Evolutionary conservation across 2,113 vertebrate genomes (phyloP).

Genomic region (Antennarius striatus): DNA sequence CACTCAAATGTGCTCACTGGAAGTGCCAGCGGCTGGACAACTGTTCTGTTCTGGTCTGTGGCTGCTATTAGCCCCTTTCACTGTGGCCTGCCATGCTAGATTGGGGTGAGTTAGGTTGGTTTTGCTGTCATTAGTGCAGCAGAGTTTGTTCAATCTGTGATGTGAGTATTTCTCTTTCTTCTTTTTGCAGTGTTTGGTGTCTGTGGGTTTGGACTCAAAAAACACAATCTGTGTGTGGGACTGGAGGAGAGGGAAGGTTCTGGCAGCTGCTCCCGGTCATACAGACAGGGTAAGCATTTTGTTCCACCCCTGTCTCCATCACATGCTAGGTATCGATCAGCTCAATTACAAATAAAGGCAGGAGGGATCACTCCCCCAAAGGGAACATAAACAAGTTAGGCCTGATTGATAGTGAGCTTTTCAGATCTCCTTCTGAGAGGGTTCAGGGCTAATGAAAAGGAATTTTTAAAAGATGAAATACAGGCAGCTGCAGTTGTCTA

Average conservation of each 20-base stretch:
- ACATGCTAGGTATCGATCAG: conserved; percentile 50
- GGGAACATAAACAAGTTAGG: conserved; percentile 63
- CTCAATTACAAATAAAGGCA: conserved; percentile 47
- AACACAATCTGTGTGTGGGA: conserved; percentile 99
- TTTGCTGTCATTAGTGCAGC: conserved; percentile 43
- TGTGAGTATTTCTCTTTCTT: conserved; percentile 31
- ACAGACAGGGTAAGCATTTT: conserved; percentile 90
- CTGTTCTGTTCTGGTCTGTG: conserved; percentile 64
- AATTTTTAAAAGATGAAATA: conserved; percentile 66
- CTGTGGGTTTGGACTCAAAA: conserved; percentile 97
- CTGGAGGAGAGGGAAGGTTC: conserved; percentile 94
- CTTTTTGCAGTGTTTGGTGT: conserved; percentile 91
- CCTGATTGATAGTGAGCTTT: conserved; percentile 63
- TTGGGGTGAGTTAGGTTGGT: conserved; percentile 32
- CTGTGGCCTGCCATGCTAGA: conserved; percentile 35
- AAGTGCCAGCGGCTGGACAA: conserved; percentile 70
- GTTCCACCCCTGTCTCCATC: conserved; percentile 24
- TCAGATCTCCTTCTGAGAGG: conserved; percentile 39
- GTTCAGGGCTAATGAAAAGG: conserved; percentile 59
- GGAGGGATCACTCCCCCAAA: conserved; percentile 34
- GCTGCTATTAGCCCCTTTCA: conserved; percentile 58
- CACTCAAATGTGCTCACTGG: conserved; percentile 62
- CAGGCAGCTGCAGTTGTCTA: conserved; percentile 48
- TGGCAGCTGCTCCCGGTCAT: conserved; percentile 95
- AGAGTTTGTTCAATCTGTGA: conserved; percentile 41